These are phyloP conservation scores for Glyphotaelius pellucidus DNA, from an alignment of 2,888 invertebrate genomes.

Conservation along the genomic window DNA sequence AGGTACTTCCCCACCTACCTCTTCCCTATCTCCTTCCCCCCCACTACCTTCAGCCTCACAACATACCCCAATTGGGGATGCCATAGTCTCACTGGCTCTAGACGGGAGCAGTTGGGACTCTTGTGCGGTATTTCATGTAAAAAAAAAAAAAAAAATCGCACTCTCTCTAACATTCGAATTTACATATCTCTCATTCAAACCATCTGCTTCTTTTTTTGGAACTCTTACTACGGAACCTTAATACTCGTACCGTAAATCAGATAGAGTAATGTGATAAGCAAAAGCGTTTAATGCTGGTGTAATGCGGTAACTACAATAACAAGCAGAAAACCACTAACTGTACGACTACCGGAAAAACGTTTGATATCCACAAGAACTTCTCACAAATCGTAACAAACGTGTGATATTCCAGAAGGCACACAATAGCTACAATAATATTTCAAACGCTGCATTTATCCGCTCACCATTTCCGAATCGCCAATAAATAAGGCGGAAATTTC, in stretches of 20 bases:
- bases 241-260: not conserved
- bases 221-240: too few species aligned
- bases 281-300: not conserved
- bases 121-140: too few species aligned
- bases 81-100: too few species aligned
- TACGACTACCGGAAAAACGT: not conserved
- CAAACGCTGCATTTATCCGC: not conserved
- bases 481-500: slow-evolving; percentile 34
- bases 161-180: too few species aligned
- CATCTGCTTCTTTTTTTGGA: too few species aligned
- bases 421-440: slow-evolving; percentile 9
- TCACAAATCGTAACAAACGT: not conserved
- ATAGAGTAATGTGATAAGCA: not conserved
- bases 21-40: too few species aligned
- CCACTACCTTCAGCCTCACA: too few species aligned
- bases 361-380: not conserved
- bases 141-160: too few species aligned
- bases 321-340: not conserved
- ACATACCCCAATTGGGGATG: too few species aligned
- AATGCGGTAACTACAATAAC: not conserved
- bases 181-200: too few species aligned
- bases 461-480: slow-evolving; percentile 25
- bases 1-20: too few species aligned
- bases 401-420: slow-evolving; percentile 4
- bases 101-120: too few species aligned